Evolutionary conservation across 2,888 invertebrate genomes (phyloP).

Genomic region (Ormyrus thymus): DNA sequence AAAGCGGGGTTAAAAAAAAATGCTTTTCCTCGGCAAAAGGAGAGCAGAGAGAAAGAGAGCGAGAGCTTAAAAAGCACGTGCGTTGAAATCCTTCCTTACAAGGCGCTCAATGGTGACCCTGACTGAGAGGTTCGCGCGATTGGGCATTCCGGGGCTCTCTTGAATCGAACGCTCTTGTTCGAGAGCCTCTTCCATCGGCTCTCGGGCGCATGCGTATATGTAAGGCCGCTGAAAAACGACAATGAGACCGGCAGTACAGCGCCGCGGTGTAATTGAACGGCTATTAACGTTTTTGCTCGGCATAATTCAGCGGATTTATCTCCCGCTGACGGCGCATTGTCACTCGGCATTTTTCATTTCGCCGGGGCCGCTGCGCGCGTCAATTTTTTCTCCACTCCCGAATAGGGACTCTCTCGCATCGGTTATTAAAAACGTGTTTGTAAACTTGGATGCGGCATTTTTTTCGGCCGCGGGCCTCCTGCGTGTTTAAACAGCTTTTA

Average conservation of each 20-base stretch:
- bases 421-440: slow-evolving; percentile 30
- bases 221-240: slow-evolving; percentile 27
- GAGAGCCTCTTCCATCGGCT: neutral
- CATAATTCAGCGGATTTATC: slow-evolving; percentile 46
- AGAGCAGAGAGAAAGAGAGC: too few species aligned
- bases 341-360: neutral
- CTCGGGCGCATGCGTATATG: neutral
- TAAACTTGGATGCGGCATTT: slow-evolving; percentile 26
- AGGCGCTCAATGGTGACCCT: slow-evolving; percentile 35
- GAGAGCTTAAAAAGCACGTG: slow-evolving; percentile 30
- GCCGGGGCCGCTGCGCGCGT: neutral
- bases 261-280: slow-evolving; percentile 32
- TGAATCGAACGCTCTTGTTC: slow-evolving; percentile 21
- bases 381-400: neutral
- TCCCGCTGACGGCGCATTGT: slow-evolving; percentile 15
- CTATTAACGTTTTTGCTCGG: slow-evolving; percentile 42
- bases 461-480: slow-evolving; percentile 22
- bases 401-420: neutral
- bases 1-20: slow-evolving; percentile 12
- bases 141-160: slow-evolving; percentile 39
- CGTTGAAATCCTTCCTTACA: slow-evolving; percentile 40
- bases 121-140: slow-evolving; percentile 37
- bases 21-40: too few species aligned
- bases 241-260: slow-evolving; percentile 11
- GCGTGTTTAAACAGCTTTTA: slow-evolving; percentile 44